These are phyloP conservation scores for Drosophila prosaltans DNA, from an alignment of 1,140 invertebrate genomes.

Conservation along the genomic window DNA sequence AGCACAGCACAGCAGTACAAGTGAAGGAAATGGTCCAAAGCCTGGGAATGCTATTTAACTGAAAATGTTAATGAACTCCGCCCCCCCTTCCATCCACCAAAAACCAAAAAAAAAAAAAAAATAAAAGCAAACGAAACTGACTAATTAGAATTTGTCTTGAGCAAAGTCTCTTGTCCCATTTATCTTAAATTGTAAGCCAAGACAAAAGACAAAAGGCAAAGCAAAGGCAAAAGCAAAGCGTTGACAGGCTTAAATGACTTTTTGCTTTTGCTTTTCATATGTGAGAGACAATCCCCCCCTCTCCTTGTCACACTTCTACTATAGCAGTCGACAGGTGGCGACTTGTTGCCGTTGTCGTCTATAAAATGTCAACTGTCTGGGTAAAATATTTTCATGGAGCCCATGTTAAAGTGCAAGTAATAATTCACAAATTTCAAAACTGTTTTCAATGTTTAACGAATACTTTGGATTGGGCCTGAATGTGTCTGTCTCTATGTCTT, in stretches of 20 bases:
- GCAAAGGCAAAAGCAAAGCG: slow-evolving; percentile 66
- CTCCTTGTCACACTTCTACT: background rate
- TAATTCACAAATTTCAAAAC: slow-evolving; percentile 78
- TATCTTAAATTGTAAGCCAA: slow-evolving; percentile 54
- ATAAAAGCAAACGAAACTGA: slow-evolving; percentile 10
- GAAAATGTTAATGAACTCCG: slow-evolving; percentile 54
- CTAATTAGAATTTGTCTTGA: slow-evolving; percentile 54
- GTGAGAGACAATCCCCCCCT: slow-evolving; percentile 24
- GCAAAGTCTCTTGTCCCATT: slow-evolving; percentile 49
- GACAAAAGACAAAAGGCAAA: slow-evolving; percentile 13
- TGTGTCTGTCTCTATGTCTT: slow-evolving; percentile 16
- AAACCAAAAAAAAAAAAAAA: slow-evolving; percentile 10
- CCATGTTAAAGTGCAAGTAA: slow-evolving; percentile 79
- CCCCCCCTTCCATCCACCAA: background rate
- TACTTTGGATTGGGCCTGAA: slow-evolving; percentile 24
- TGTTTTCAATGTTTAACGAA: slow-evolving; percentile 55
- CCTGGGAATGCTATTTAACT: slow-evolving; percentile 17
- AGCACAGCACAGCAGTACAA: background rate
- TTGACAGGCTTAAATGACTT: slow-evolving; percentile 78
- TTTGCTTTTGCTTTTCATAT: slow-evolving; percentile 22
- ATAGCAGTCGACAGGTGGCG: slow-evolving; percentile 64
- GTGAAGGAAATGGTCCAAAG: slow-evolving; percentile 11
- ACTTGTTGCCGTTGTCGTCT: slow-evolving; percentile 61
- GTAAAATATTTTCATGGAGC: slow-evolving; percentile 68
- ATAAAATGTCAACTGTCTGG: slow-evolving; percentile 74